Evolutionary conservation across 2,113 vertebrate genomes (phyloP), one percentile per base, ranked within the genome.

Genomic region (Pelvicachromis taeniatus): DNA sequence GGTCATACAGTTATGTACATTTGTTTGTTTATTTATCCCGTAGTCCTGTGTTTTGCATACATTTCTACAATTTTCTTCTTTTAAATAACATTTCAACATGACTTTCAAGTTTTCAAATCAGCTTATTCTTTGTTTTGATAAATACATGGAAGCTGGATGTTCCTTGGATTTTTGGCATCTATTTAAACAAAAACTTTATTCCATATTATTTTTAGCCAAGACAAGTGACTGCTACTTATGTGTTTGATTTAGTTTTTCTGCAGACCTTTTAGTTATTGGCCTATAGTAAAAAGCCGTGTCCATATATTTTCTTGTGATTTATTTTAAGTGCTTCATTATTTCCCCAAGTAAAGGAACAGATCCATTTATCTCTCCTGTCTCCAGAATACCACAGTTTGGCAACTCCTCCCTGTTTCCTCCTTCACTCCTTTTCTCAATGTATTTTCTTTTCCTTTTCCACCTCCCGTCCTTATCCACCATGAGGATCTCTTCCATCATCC

Each of bases 231-330:
- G 31, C 26, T 52, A 3, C 38, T 7, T 55, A 9, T 82, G 35
- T 8, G 21, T 82, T 42, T 81, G 17, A 61, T 56, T 78, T n/a
- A 9, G 68, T 83, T 26, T 81, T 85, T 54, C 63, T 84, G 31
- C 68, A 88, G 85, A 86, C 3, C n/a, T 77, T 65, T 31, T 19
- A 55, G 58, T 90, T 84, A 80, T 87, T 85, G 83, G 26, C 45
- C 45, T 52, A 75, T 52, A 48, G 70, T 33, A 26, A 50, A 54
- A 88, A 88, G 45, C 61, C 82, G 73, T 82, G n/a, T 21, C 35
- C 23, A 9, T 82, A 26, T 90, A 63, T 88, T 88, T 92, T 82
- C 35, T 19, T 16, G n/a, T 81, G 87, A 91, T 90, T 89, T 88
- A 91, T 85, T 78, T 45, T 53, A 77, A 83, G 86, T 59, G 82